Conservation (phyloP, 2,113 vertebrate species). For the Muntiacus muntjak region DNA sequence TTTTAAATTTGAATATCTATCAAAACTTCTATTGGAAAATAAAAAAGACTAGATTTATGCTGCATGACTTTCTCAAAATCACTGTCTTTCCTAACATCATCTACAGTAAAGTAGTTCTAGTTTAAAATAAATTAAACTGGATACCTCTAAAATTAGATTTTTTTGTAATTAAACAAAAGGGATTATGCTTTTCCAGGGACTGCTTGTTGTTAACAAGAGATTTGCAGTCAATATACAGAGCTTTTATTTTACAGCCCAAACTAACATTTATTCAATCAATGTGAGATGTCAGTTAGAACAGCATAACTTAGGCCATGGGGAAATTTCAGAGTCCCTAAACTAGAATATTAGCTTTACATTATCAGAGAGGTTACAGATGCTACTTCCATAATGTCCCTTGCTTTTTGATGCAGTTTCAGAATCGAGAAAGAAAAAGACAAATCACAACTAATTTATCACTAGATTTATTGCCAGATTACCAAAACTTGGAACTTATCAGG, state of each 20-base stretch:
- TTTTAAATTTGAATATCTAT: conserved; percentile 30
- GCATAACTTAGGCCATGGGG: background rate
- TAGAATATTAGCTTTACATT: background rate
- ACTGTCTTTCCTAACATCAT: background rate
- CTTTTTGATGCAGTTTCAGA: background rate
- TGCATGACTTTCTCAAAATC: conserved; percentile 27
- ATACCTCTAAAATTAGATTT: conserved; percentile 21
- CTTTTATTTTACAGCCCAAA: conserved; percentile 16
- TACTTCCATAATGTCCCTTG: background rate
- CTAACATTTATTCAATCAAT: background rate
- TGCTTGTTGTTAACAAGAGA: conserved; percentile 8
- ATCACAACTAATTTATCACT: background rate
- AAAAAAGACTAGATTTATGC: conserved; percentile 43
- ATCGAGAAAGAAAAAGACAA: background rate
- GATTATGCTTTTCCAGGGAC: background rate
- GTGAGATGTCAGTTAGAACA: conserved; percentile 6
- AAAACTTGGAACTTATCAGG: background rate
- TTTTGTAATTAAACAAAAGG: conserved; percentile 25
- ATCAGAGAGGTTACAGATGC: background rate
- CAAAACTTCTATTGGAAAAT: background rate
- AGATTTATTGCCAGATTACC: background rate
- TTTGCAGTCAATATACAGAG: background rate
- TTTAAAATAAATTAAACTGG: conserved; percentile 17
- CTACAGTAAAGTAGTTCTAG: background rate
- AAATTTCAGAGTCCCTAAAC: background rate